Conservation (phyloP, 1,140 invertebrate species). For the Drosophila tristis region DNA sequence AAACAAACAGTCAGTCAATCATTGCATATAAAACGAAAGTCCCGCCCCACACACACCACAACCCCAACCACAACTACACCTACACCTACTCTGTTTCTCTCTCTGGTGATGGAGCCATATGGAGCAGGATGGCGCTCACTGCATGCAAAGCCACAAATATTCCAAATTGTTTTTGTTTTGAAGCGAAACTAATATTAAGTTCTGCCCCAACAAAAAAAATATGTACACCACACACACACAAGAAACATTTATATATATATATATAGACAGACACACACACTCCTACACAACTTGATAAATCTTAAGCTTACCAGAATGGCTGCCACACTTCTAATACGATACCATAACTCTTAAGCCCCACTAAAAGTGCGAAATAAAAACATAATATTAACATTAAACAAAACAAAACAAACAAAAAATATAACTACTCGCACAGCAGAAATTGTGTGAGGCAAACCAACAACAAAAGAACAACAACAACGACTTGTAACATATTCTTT, state of each 20-base stretch:
- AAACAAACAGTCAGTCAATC: conserved; percentile 14
- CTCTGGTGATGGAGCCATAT: conserved; percentile 8
- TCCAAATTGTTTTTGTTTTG: conserved; percentile 16
- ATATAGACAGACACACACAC: conserved; percentile 27
- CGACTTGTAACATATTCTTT: conserved; percentile 71
- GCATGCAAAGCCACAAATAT: conserved; percentile 27
- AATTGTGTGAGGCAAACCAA: conserved; percentile 64
- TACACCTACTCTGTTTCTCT: too few species aligned
- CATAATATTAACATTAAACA: conserved; percentile 51
- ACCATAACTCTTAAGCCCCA: conserved; percentile 26
- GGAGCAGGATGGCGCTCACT: conserved; percentile 16
- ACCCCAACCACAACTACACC: not conserved
- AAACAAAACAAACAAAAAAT: conserved; percentile 22
- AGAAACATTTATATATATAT: conserved; percentile 16
- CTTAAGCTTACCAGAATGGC: conserved; percentile 62
- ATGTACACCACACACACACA: conserved; percentile 5
- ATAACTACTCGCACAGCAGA: conserved; percentile 56
- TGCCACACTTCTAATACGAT: conserved; percentile 57
- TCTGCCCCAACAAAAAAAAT: not conserved
- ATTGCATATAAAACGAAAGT: conserved; percentile 31
- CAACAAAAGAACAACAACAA: conserved; percentile 17
- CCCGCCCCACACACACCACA: conserved; percentile 24
- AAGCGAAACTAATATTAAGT: conserved; percentile 17
- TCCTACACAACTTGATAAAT: conserved; percentile 48
- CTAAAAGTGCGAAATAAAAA: conserved; percentile 57